Evolutionary conservation across 1,140 invertebrate genomes (phyloP), one percentile per base, ranked within the genome.

Genomic region (Trichoplusia ni): DNA sequence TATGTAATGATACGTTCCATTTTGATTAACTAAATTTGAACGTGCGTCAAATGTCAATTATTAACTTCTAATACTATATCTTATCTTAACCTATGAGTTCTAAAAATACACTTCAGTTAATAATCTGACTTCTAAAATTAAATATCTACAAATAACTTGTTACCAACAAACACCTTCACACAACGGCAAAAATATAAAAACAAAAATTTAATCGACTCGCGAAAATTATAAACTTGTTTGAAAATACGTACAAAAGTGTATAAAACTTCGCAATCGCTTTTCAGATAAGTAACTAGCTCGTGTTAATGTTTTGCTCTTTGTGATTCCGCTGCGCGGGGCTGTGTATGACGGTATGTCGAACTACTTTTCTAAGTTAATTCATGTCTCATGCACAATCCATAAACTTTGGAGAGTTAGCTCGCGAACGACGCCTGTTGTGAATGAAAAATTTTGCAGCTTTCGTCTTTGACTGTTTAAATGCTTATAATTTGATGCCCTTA

Each of bases 281-380:
- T 80, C 71, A 84, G 78, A 88, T 81, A 86, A 86, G 82, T 83
- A 81, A 80, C 73, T 84, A 79, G 76, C 73, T 83, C 75, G 82
- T 78, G 81, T 81, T 87, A 85, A 86, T 86, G 81, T 84, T 83
- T 77, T 67, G 74, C 80, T 79, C 83, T 82, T 82, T 86, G 81
- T 85, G 81, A 84, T 78, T 78, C 75, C 31, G 42, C 79, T 81
- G 66, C 56, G 67, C 62, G 62, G 47, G 58, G 72, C 67, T 72
- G 58, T 65, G 69, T 82, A 68, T 82, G 77, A 79, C 74, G 67
- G 77, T 73, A 63, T 73, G 79, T 84, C 79, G 77, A 84, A 84
- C 78, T 77, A 67, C 82, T 83, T 80, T 84, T 81, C 77, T 72
- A 81, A 84, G 74, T 86, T 83, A 81, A 84, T 86, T 83, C 72